phyloP scores from a whole-genome alignment of 2,113 vertebrate species.

The Pomatorhinus ruficollis region DNA sequence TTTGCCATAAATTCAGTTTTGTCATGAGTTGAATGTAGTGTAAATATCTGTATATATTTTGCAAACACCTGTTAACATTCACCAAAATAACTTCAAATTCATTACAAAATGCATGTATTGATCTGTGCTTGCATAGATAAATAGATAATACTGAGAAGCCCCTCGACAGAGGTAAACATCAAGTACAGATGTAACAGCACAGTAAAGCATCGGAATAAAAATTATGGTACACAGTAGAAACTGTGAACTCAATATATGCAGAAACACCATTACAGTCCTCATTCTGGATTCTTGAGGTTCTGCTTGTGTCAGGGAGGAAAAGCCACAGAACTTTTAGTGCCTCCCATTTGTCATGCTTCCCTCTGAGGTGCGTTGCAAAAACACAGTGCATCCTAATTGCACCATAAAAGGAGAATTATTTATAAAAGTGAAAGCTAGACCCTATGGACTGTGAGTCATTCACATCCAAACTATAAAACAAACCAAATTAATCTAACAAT shows the following conservation, averaged over 20 bases:
- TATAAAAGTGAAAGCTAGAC: constrained; percentile 30
- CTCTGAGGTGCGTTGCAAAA: not conserved
- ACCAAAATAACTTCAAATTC: not conserved
- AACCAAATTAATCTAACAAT: constrained; percentile 38
- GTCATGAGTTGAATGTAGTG: not conserved
- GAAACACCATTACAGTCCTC: not conserved
- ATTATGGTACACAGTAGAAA: not conserved
- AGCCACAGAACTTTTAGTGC: not conserved
- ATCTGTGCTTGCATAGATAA: not conserved
- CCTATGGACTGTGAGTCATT: constrained; percentile 3
- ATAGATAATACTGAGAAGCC: not conserved
- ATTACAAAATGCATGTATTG: not conserved
- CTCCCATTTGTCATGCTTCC: not conserved
- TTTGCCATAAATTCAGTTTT: not conserved
- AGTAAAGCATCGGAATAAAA: not conserved
- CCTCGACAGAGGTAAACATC: not conserved
- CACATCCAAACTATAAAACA: constrained; percentile 24
- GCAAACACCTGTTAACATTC: not conserved
- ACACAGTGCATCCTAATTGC: not conserved
- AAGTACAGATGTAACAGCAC: not conserved
- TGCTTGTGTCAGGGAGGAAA: not conserved
- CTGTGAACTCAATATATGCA: not conserved
- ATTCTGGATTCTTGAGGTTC: not conserved
- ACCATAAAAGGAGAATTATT: constrained; percentile 19
- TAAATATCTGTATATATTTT: not conserved